Conservation (phyloP, 2,797 vertebrate genomes). For the Sparidentex hasta region DNA sequence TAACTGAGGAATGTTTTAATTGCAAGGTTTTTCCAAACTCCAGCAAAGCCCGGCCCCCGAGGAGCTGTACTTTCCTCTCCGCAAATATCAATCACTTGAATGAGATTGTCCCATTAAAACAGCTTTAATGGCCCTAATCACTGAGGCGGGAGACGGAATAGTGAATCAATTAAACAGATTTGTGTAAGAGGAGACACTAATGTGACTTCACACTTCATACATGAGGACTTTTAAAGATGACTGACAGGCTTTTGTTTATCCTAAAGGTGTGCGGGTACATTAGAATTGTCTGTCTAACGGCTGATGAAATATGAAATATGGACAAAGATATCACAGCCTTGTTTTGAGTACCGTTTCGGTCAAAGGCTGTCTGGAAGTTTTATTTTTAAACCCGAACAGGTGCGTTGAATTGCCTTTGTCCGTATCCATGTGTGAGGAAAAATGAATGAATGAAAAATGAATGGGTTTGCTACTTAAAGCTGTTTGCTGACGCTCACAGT, state of each 20-base stretch:
- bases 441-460: neutral
- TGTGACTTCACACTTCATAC: conserved; percentile 66
- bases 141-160: conserved; percentile 77
- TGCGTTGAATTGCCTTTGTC: neutral
- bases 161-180: conserved; percentile 83
- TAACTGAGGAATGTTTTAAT: conserved; percentile 68
- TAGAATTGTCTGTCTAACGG: conserved; percentile 2
- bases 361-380: conserved; percentile 3
- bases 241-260: conserved; percentile 65
- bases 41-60: conserved; percentile 54
- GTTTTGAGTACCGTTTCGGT: conserved; percentile 7
- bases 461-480: conserved; percentile 8
- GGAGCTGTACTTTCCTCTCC: conserved; percentile 70
- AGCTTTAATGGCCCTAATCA: conserved; percentile 83
- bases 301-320: conserved; percentile 28
- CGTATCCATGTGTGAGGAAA: neutral
- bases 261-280: conserved; percentile 37
- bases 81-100: conserved; percentile 84
- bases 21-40: conserved; percentile 64
- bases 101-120: conserved; percentile 83
- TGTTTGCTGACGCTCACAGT: conserved; percentile 22
- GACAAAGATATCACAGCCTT: neutral
- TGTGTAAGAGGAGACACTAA: conserved; percentile 72
- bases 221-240: conserved; percentile 64
- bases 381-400: conserved; percentile 27